Conservation (phyloP, 2,113 vertebrate genomes). For the Micronycteris hirsuta region DNA sequence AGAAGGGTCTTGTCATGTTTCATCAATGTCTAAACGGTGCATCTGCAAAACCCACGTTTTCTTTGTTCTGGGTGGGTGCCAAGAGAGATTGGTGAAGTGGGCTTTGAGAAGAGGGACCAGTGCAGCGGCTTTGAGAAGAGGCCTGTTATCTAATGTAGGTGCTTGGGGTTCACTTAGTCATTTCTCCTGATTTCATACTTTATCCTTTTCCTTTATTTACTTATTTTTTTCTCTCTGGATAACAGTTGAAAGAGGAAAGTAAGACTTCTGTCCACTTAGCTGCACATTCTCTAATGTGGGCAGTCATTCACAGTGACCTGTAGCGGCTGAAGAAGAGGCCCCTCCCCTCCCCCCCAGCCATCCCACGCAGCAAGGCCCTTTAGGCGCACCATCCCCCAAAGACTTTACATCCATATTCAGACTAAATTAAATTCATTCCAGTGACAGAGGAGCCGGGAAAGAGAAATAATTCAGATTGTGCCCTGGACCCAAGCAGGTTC, state of each 20-base stretch:
- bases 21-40: conserved; percentile 42
- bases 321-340: neutral
- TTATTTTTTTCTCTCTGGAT: neutral
- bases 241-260: neutral
- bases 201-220: neutral
- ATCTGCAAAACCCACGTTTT: conserved; percentile 29
- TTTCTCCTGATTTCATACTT: neutral
- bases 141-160: neutral
- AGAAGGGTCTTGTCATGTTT: conserved; percentile 51
- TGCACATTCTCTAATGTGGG: neutral
- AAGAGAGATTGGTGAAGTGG: neutral
- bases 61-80: neutral
- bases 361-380: neutral
- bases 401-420: neutral
- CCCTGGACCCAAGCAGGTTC: neutral
- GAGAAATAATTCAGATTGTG: neutral
- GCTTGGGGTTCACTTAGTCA: neutral
- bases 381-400: neutral
- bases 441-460: neutral
- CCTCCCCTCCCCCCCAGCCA: neutral
- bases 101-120: conserved; percentile 11
- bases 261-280: neutral
- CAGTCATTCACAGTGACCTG: neutral
- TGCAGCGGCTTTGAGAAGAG: conserved; percentile 12
- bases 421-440: neutral